Evolutionary conservation across 1,140 invertebrate genomes (phyloP).

Genomic region (Drosophila sproati): DNA sequence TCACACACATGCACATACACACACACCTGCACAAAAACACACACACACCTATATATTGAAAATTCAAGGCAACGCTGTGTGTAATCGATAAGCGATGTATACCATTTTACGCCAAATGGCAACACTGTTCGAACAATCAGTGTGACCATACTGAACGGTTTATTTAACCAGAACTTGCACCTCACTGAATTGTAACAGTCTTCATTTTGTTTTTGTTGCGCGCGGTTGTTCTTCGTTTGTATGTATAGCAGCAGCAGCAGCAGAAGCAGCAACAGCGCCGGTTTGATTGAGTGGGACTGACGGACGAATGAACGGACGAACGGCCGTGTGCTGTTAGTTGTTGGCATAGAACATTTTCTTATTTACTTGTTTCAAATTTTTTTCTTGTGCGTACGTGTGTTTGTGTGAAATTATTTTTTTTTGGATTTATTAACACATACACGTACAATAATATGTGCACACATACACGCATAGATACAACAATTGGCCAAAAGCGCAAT

Average conservation of each 20-base stretch:
- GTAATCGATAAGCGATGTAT: constrained; percentile 14
- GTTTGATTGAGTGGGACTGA: constrained; percentile 48
- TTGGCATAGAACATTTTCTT: constrained; percentile 51
- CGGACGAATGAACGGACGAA: constrained; percentile 22
- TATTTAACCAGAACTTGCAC: background rate
- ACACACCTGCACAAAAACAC: background rate
- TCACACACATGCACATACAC: constrained; percentile 3
- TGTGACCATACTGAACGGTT: constrained; percentile 15
- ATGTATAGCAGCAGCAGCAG: constrained; percentile 23
- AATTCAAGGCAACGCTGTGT: constrained; percentile 3
- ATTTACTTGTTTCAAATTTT: constrained; percentile 49
- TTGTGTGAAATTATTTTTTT: constrained; percentile 23
- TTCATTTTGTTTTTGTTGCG: constrained; percentile 50
- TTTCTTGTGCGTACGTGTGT: constrained; percentile 41
- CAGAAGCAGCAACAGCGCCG: constrained; percentile 27
- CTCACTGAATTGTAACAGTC: constrained; percentile 31
- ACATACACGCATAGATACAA: constrained; percentile 9
- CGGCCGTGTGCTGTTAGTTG: constrained; percentile 50
- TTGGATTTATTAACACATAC: constrained; percentile 16
- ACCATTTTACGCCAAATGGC: background rate
- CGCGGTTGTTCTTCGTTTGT: constrained; percentile 30
- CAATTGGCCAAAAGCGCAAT: constrained; percentile 32
- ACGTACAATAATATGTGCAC: constrained; percentile 3
- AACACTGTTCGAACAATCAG: background rate
- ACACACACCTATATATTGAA: background rate